A percentile compares a stretch with the other conserved stretches of the same genome.
phyloP scores from a whole-genome alignment of 2,113 vertebrate species.

The Lichenostomus cassidix region DNA sequence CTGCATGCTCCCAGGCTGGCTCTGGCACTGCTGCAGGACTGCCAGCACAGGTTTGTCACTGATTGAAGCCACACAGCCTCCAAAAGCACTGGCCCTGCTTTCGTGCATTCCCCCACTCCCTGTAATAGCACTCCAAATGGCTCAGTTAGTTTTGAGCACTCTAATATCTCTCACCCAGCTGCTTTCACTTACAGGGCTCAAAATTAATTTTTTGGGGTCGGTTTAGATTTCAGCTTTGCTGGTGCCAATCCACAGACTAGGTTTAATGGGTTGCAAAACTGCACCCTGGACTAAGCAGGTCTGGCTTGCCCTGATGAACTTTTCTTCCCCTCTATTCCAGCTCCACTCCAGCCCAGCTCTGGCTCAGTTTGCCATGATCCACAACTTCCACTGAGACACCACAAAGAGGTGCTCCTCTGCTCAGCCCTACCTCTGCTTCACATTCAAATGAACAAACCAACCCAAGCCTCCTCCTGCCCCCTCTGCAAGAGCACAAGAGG shows the following conservation, averaged over 20 bases:
- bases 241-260: background rate
- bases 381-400: background rate
- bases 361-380: fast-evolving
- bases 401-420: background rate
- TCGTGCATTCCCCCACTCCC: background rate
- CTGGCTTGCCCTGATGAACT: background rate
- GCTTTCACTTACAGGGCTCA: background rate
- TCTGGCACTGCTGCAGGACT: too few relatives aligned
- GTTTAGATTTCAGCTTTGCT: background rate
- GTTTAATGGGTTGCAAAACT: background rate
- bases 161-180: background rate
- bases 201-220: background rate
- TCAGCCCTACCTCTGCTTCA: background rate
- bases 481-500: fast-evolving
- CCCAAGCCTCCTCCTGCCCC: too few relatives aligned
- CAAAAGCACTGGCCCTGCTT: background rate
- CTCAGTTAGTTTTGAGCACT: background rate
- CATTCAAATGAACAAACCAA: background rate
- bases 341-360: background rate
- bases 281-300: background rate
- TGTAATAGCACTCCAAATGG: background rate
- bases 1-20: background rate
- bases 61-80: background rate
- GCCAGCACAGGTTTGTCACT: background rate
- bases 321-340: background rate